These are phyloP conservation scores for Charadrius vociferus DNA, from an alignment of 2,113 vertebrate species.

Conservation along the genomic window DNA sequence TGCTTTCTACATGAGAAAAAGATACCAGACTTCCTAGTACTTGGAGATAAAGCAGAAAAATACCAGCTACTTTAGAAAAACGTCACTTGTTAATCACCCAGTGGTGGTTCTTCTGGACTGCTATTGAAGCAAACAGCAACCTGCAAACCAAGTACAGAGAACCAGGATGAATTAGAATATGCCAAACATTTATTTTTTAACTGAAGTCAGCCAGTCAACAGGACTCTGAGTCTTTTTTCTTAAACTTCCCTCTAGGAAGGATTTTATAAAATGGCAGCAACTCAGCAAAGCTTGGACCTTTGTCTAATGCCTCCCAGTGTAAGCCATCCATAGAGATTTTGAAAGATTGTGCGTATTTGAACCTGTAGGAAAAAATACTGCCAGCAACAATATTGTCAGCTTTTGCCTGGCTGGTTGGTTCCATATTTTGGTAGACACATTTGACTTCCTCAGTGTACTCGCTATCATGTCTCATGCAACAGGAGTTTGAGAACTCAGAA, in stretches of 20 bases:
- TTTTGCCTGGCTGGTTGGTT: not conserved
- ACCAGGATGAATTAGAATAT: not conserved
- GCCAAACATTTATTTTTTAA: not conserved
- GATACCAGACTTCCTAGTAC: not conserved
- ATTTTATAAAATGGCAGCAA: not conserved
- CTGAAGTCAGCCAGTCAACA: not conserved
- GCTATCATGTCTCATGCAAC: not conserved
- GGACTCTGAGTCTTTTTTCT: not conserved
- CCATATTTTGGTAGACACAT: not conserved
- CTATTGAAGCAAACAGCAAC: not conserved
- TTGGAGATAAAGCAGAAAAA: not conserved
- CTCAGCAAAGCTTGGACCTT: not conserved
- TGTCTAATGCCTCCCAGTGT: not conserved
- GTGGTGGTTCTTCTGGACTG: not conserved
- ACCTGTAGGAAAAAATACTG: not conserved
- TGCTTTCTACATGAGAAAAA: not conserved
- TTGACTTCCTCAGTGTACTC: not conserved
- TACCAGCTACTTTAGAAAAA: not conserved
- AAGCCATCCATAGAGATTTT: not conserved
- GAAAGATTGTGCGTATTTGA: not conserved
- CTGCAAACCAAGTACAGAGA: not conserved
- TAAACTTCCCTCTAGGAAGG: not conserved
- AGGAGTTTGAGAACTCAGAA: not conserved
- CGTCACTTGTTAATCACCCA: fast-evolving
- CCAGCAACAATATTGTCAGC: not conserved